Percentiles rank a stretch among this genome's conserved stretches.
These are phyloP conservation scores for Chesias legatella DNA, from an alignment of 2,888 invertebrate genomes.

Conservation along the genomic window DNA sequence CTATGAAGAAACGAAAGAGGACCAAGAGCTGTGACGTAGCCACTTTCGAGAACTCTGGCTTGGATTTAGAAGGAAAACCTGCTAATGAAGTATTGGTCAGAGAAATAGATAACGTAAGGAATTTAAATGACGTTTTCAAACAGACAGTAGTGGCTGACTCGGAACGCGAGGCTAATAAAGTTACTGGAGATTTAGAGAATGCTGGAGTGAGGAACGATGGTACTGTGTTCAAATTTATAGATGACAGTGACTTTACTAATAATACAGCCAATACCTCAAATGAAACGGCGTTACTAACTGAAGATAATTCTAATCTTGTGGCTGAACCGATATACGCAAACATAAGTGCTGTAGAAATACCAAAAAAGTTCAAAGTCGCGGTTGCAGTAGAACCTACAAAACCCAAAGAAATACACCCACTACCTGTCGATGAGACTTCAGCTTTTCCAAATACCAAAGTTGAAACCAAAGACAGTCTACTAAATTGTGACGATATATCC, in stretches of 20 bases:
- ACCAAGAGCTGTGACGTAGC: constrained; percentile 59
- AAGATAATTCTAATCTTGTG: constrained; percentile 6
- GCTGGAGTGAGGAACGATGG: constrained; percentile 2
- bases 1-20: constrained; percentile 63
- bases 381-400: not conserved
- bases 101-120: constrained; percentile 68
- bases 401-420: constrained; percentile 4
- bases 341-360: constrained; percentile 29
- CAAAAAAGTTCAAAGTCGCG: not conserved
- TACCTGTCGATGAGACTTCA: constrained; percentile 2
- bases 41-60: constrained; percentile 66
- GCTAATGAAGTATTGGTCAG: constrained; percentile 60
- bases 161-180: not conserved
- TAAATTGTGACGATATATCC: constrained; percentile 30
- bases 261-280: constrained; percentile 8
- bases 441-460: constrained; percentile 11
- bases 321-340: constrained; percentile 58
- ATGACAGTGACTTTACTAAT: constrained; percentile 13
- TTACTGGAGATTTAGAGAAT: not conserved
- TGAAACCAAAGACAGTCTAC: constrained; percentile 9
- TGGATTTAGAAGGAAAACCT: constrained; percentile 53
- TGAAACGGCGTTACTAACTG: constrained; percentile 1
- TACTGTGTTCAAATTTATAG: constrained; percentile 2
- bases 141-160: no score
- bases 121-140: constrained; percentile 10